These are phyloP conservation scores for Mesocentrotus franciscanus DNA, from an alignment of 53 echinoderm and acorn worm species.

Conservation along the genomic window DNA sequence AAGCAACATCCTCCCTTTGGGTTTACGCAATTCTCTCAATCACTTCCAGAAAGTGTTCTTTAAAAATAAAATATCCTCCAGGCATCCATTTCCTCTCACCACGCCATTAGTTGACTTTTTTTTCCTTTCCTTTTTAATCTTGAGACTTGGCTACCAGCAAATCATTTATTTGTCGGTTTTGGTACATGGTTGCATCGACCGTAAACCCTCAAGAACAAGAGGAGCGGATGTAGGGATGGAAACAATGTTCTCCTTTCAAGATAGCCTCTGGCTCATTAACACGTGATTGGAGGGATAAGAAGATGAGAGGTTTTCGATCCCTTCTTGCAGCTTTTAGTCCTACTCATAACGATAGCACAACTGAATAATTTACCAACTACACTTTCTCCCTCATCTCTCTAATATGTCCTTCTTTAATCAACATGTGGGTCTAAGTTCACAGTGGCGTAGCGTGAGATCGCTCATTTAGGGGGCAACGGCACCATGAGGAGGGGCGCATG, in stretches of 20 bases:
- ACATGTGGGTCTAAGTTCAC: background rate
- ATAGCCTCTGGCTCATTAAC: background rate
- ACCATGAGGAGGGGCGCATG: too few relatives aligned
- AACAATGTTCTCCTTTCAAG: background rate
- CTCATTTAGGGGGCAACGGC: too few relatives aligned
- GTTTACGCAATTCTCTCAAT: background rate
- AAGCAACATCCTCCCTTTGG: background rate
- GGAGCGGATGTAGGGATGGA: background rate
- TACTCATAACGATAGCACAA: background rate
- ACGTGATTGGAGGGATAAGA: background rate
- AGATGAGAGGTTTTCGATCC: slow-evolving; percentile 16
- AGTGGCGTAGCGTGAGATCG: too few relatives aligned
- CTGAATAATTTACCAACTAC: background rate
- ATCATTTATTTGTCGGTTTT: background rate
- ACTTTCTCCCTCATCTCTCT: background rate
- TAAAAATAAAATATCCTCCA: background rate
- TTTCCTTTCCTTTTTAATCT: background rate
- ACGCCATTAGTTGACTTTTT: background rate
- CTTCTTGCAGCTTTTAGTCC: background rate
- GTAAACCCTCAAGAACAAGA: background rate
- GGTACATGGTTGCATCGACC: background rate
- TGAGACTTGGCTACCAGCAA: background rate
- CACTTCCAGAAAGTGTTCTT: background rate
- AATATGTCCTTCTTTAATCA: background rate
- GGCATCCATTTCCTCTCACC: background rate